phyloP scores from a whole-genome alignment of 37 sponge, comb jelly and placozoan species.

The Axinella damicornis region DNA sequence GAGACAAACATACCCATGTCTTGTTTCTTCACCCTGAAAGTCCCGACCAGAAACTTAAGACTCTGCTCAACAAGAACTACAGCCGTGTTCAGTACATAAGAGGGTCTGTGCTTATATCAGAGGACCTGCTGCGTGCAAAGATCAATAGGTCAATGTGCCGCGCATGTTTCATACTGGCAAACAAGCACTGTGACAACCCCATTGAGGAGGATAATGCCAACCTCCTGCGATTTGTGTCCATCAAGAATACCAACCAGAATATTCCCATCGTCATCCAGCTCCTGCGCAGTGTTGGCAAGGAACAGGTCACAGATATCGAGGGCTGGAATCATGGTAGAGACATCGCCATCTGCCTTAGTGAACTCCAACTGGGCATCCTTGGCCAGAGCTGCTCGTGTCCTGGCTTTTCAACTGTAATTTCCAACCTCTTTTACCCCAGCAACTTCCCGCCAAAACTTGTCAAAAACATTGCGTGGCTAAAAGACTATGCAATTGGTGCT shows the following conservation, averaged over 20 bases:
- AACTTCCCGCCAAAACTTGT: background rate
- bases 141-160: conserved; percentile 37
- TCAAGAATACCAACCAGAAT: conserved; percentile 66
- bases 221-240: conserved; percentile 72
- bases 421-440: conserved; percentile 73
- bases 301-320: conserved; percentile 34
- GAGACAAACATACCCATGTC: conserved; percentile 62
- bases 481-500: conserved; percentile 61
- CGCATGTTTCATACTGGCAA: conserved; percentile 76
- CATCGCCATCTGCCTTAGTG: conserved; percentile 73
- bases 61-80: conserved; percentile 57
- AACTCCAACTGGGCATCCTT: conserved; percentile 81
- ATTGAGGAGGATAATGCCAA: conserved; percentile 68
- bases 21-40: conserved; percentile 61
- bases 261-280: conserved; percentile 80
- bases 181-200: conserved; percentile 52
- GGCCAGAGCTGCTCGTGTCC: conserved; percentile 83
- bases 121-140: conserved; percentile 64
- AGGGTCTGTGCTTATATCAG: conserved; percentile 60
- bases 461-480: conserved; percentile 13
- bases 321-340: conserved; percentile 57
- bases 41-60: conserved; percentile 58
- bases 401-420: conserved; percentile 82
- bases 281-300: conserved; percentile 39
- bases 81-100: conserved; percentile 57